phyloP scores from a whole-genome alignment of 2,888 invertebrate genomes.

The Macropis europaea region DNA sequence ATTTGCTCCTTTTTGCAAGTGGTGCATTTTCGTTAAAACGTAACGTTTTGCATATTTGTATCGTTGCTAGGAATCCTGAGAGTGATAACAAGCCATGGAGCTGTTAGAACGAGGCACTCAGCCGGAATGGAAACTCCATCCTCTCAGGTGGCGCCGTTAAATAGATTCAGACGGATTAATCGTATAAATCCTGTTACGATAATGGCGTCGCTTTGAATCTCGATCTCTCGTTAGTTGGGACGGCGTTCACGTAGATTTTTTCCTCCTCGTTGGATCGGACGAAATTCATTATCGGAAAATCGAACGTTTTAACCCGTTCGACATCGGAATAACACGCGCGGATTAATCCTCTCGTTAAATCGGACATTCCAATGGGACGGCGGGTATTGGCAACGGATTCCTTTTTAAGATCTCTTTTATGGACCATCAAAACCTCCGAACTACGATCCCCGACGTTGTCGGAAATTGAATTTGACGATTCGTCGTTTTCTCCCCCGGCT shows the following conservation, averaged over 20 bases:
- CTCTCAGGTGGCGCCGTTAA: neutral
- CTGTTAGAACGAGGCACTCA: too few species aligned
- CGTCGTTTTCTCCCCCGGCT: neutral
- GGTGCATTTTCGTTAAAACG: neutral
- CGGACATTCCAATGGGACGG: conserved; percentile 27
- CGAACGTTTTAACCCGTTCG: conserved; percentile 10
- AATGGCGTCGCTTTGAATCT: conserved; percentile 3
- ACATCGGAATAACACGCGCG: conserved; percentile 22
- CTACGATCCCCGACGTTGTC: too few species aligned
- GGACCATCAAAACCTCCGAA: neutral
- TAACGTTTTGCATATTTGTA: too few species aligned
- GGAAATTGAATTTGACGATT: conserved; percentile 20
- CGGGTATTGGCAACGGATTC: conserved; percentile 32
- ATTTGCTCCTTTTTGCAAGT: too few species aligned
- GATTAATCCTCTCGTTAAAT: conserved; percentile 50
- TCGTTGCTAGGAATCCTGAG: too few species aligned
- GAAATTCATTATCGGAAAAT: conserved; percentile 56
- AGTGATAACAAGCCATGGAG: too few species aligned
- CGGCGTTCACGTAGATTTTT: neutral
- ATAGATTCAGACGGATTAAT: neutral
- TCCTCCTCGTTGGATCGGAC: neutral
- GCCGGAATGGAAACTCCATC: neutral
- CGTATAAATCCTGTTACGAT: neutral
- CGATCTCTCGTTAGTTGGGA: neutral
- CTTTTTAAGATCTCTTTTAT: conserved; percentile 36